Base-by-base conservation (phyloP, 2,113 vertebrate species). In the Rafetus swinhoei region DNA sequence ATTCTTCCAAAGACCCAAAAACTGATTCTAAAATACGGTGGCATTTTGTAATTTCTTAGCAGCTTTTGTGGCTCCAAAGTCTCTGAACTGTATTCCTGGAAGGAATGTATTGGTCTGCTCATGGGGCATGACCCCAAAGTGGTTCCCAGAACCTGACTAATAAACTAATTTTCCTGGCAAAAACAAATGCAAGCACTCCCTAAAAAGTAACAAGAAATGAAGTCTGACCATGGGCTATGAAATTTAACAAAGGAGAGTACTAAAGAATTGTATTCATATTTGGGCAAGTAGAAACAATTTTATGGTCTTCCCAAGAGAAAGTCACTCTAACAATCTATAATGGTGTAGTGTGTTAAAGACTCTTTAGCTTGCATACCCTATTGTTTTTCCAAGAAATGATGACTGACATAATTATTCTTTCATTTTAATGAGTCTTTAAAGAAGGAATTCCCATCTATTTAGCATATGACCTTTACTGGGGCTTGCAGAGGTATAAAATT, bases 71-170 rank as follows among this genome's bases (percentile, higher is more conserved):
- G 39, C n/a, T 27, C 10, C 32, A 57, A 60, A 53, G 55, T 69
- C 72, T 76, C 72, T 76, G 24, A 76, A 45, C 39, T 9, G 5
- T 39, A 45, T 32, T 19, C 54, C 12, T 18, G 62, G n/a, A 82
- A 93, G 95, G 88, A 13, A 56, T 91, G 6, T n/a, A 22, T 81
- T 81, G 86, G 56, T 2, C 53, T 45, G 8, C 11, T 77, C 27
- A 53, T 79, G 74, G 35, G 9, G 6, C 8, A 39, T 35, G 69
- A 74, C 35, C 72, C 72, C 79, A 93, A 65, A 95, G 74, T 13
- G 9, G 27, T 81, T 80, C 53, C 52, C 3, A 54, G 15, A 7
- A 6, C 0, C 0, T n/a, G 39, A 39, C 39, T 39, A 39, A 39
- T 39, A 39, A 39, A 7, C 13, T 29, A 57, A 53, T 11, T 2